Base-by-base conservation (phyloP, 2,797 vertebrate species). In the Lithobates pipiens region DNA sequence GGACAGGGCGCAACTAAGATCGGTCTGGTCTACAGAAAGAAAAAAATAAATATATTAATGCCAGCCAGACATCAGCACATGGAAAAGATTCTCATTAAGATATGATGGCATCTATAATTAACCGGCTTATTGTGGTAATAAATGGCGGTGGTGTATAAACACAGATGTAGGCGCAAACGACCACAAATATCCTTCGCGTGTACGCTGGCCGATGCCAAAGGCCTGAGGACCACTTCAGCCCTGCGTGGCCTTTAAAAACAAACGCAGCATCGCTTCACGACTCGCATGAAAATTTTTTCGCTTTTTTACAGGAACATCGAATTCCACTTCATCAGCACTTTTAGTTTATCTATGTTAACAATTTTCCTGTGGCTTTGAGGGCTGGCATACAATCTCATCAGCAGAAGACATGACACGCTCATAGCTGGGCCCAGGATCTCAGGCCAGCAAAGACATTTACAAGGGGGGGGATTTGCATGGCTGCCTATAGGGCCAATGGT, bases 41-140 rank as follows among this genome's bases (percentile, higher is more conserved):
- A 10, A 8, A 10, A 10, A 44, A 39, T 10, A 71, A 21, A 36
- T 2, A 70, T 32, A 18, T 7, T 82, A 65, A 63, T 10, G 42
- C 15, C 57, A 82, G 44, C 27, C 54, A 50, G 25, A 67, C n/a
- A 25, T 32, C 39, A 39, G 39, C 39, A 10, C 39, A 39, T 9
- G 2, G 39, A 80, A 86, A 76, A 77, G 73, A 77, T 42, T 27
- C 74, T 72, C 42, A 61, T 68, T 77, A 71, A 77, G 25, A 70
- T 76, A 75, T 82, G 70, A 86, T 73, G 85, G 77, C 72, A 82
- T 77, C 34, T 25, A 54, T 83, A 86, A 86, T 86, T 65, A 82
- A 44, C 44, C 23, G 15, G 50, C 25, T 27, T 77, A 61, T 32
- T 65, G 21, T 61, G 18, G 46, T 36, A 76, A 65, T 73, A 83